These are phyloP conservation scores for Chascanopsetta lugubris DNA, from an alignment of 2,113 vertebrate species.

Conservation along the genomic window DNA sequence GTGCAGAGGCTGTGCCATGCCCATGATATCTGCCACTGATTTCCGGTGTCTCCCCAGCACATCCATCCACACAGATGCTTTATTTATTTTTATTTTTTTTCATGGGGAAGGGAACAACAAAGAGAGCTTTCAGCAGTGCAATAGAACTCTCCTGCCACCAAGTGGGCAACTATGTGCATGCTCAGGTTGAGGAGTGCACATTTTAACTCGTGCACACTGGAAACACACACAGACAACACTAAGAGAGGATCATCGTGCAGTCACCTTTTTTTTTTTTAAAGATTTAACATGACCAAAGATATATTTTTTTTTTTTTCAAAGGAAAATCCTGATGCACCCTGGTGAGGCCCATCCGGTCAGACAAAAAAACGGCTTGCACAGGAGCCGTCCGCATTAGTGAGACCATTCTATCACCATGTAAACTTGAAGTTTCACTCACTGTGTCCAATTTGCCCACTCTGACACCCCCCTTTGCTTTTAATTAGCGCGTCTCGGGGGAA, in stretches of 20 bases:
- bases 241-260: conserved; percentile 43
- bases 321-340: conserved; percentile 12
- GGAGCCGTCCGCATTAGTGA: conserved; percentile 36
- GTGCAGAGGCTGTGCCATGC: conserved; percentile 23
- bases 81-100: neutral
- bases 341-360: conserved; percentile 29
- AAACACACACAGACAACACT: conserved; percentile 14
- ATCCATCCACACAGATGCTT: neutral
- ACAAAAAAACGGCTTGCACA: conserved; percentile 37
- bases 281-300: conserved; percentile 26
- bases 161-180: conserved; percentile 57
- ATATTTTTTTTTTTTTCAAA: too few species aligned
- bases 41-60: conserved; percentile 24
- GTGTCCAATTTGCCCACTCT: conserved; percentile 59
- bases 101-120: conserved; percentile 3
- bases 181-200: neutral
- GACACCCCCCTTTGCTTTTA: conserved; percentile 67
- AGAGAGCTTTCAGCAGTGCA: neutral
- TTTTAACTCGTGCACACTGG: neutral
- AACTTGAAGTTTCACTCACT: conserved; percentile 59
- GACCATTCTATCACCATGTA: conserved; percentile 52
- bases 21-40: conserved; percentile 41
- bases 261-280: conserved; percentile 11
- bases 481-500: conserved; percentile 72
- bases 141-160: conserved; percentile 79